phyloP scores from a whole-genome alignment of 2,888 invertebrate genomes.

The Torymus auratus region DNA sequence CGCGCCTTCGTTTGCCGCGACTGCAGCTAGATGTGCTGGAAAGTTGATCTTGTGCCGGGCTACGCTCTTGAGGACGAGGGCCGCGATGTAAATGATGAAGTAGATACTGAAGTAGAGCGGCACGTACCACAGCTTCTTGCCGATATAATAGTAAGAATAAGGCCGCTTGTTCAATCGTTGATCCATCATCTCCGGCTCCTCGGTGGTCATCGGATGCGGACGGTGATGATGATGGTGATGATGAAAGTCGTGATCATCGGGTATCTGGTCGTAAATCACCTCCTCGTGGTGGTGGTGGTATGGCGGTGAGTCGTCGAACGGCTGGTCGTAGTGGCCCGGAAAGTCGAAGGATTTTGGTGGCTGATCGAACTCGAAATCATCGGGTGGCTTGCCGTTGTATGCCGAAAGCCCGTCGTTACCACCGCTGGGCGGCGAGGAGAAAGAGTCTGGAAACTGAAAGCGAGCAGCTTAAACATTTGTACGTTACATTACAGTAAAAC shows the following conservation, averaged over 20 bases:
- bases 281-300: constrained; percentile 74
- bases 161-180: constrained; percentile 73
- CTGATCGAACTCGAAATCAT: constrained; percentile 56
- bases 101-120: constrained; percentile 87
- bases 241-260: constrained; percentile 71
- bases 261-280: constrained; percentile 73
- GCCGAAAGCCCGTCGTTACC: not conserved
- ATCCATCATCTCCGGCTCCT: constrained; percentile 72
- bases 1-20: constrained; percentile 59
- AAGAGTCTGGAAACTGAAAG: constrained; percentile 31
- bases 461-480: too few relatives aligned
- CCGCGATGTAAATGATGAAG: constrained; percentile 82
- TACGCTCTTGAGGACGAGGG: constrained; percentile 84
- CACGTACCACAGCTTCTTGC: constrained; percentile 86
- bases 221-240: constrained; percentile 74
- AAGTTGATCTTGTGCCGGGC: constrained; percentile 83
- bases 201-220: constrained; percentile 75
- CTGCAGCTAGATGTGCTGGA: constrained; percentile 70
- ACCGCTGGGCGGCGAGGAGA: not conserved
- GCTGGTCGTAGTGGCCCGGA: constrained; percentile 61
- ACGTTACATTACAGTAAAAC: too few relatives aligned
- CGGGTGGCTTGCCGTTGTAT: constrained; percentile 42
- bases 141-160: constrained; percentile 86
- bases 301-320: constrained; percentile 60
- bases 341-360: constrained; percentile 66